phyloP scores from a whole-genome alignment of 2,888 invertebrate genomes.

The Trichogramma evanescens region DNA sequence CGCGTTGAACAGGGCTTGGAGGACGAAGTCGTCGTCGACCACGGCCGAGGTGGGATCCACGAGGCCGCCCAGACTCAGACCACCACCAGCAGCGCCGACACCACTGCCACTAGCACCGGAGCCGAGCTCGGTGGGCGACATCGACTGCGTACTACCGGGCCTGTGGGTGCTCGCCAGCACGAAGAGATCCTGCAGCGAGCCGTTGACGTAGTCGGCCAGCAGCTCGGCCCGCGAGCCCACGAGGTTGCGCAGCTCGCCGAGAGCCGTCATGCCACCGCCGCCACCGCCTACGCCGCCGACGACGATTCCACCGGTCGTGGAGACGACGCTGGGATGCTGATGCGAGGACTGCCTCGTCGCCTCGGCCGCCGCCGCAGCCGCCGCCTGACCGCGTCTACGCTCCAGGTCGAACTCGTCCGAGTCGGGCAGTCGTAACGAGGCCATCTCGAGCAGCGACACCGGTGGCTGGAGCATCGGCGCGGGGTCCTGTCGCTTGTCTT shows the following conservation, averaged over 20 bases:
- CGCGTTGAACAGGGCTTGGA: constrained; percentile 26
- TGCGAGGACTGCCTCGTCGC: constrained; percentile 27
- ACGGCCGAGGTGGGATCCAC: constrained; percentile 28
- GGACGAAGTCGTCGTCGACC: constrained; percentile 34
- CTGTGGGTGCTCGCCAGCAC: constrained; percentile 10
- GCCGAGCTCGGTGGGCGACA: constrained; percentile 14
- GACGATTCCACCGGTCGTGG: constrained; percentile 3
- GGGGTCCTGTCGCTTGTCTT: background rate
- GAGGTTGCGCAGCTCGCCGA: background rate
- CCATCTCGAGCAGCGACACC: constrained; percentile 45
- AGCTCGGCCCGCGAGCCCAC: constrained; percentile 7
- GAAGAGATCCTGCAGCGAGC: constrained; percentile 17
- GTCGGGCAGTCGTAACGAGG: constrained; percentile 48
- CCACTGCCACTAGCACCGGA: constrained; percentile 35
- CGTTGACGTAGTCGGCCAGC: constrained; percentile 20
- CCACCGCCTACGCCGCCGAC: constrained; percentile 8
- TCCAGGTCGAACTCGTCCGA: constrained; percentile 48
- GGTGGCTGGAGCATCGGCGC: constrained; percentile 43
- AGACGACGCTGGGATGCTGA: constrained; percentile 10
- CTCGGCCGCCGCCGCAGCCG: constrained; percentile 20
- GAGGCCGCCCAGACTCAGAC: constrained; percentile 3
- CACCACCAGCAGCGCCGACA: constrained; percentile 23
- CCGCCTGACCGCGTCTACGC: constrained; percentile 35
- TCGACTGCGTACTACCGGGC: background rate
- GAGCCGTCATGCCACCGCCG: background rate